phyloP scores from a whole-genome alignment of 1,140 invertebrate species.

The Drosophila willistoni region DNA sequence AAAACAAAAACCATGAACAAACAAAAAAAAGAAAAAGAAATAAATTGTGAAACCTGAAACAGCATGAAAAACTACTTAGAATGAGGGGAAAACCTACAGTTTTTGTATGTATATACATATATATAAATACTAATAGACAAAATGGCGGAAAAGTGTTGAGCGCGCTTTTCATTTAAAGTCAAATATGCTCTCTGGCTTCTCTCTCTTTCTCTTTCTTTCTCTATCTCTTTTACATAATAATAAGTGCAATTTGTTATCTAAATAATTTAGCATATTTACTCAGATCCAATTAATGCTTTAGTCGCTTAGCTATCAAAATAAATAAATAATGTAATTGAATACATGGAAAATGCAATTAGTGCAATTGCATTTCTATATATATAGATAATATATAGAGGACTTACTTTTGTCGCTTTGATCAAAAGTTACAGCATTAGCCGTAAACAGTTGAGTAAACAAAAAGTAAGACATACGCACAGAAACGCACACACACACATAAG shows the following conservation, averaged over 20 bases:
- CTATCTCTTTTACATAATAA: neutral
- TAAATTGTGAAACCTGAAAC: slow-evolving; percentile 36
- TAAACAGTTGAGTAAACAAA: slow-evolving; percentile 12
- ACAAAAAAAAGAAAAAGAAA: slow-evolving; percentile 27
- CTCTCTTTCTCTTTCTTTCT: neutral
- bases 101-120: neutral
- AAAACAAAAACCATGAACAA: slow-evolving; percentile 50
- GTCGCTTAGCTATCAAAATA: slow-evolving; percentile 29
- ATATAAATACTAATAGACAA: slow-evolving; percentile 11
- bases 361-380: slow-evolving; percentile 28
- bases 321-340: slow-evolving; percentile 45
- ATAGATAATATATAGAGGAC: slow-evolving; percentile 11
- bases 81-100: slow-evolving; percentile 2
- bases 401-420: neutral
- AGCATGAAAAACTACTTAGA: slow-evolving; percentile 65
- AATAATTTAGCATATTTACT: slow-evolving; percentile 20
- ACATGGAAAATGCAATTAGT: slow-evolving; percentile 42
- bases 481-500: no score
- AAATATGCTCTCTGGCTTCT: neutral
- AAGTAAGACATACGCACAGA: neutral
- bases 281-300: slow-evolving; percentile 39
- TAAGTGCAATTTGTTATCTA: slow-evolving; percentile 68
- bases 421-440: slow-evolving; percentile 16
- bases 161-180: slow-evolving; percentile 12
- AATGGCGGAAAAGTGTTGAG: slow-evolving; percentile 9